Evolutionary conservation across 2,797 vertebrate species (phyloP).

Genomic region (Molossus molossus): DNA sequence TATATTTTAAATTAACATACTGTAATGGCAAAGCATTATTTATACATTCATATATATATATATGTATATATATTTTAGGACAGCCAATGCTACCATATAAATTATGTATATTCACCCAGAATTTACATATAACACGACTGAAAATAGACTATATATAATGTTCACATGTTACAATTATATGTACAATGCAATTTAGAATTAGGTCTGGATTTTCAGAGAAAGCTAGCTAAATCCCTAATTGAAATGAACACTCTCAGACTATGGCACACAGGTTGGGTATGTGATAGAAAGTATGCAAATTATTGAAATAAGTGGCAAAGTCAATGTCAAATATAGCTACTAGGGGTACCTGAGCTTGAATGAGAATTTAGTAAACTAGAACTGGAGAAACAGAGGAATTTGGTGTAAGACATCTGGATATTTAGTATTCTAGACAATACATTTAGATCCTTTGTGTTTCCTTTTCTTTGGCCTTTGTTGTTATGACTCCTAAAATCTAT

Average conservation of each 20-base stretch:
- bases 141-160: background rate
- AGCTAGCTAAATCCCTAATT: background rate
- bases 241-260: background rate
- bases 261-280: background rate
- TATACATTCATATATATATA: background rate
- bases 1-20: background rate
- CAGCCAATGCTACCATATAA: background rate
- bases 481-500: background rate
- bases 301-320: background rate
- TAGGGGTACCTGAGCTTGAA: background rate
- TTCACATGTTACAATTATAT: conserved; percentile 37
- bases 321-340: background rate
- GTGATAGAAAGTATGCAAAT: background rate
- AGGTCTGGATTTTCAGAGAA: conserved; percentile 24
- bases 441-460: background rate
- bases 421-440: background rate
- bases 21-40: background rate
- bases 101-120: background rate
- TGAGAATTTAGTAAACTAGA: background rate
- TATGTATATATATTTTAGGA: conserved; percentile 1
- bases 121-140: background rate
- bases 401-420: background rate
- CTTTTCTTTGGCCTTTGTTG: background rate
- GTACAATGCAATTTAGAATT: conserved; percentile 26
- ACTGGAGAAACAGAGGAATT: background rate